Evolutionary conservation across 1,140 invertebrate genomes (phyloP).

Genomic region (Drosophila malerkotliana): DNA sequence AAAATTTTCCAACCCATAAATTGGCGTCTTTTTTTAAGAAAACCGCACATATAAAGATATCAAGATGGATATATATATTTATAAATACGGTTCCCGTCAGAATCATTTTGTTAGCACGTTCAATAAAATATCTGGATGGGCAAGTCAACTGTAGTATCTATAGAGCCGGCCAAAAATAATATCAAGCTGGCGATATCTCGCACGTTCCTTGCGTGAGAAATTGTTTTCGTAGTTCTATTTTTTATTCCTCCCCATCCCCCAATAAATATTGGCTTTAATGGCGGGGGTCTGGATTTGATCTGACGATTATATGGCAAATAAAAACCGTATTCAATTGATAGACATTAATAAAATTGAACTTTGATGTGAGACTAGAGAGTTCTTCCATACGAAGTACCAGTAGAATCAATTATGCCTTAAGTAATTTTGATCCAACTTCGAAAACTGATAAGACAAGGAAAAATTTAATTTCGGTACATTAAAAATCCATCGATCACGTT

Average conservation of each 20-base stretch:
- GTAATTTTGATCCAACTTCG: conserved; percentile 17
- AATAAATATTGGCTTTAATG: conserved; percentile 48
- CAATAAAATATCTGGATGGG: conserved; percentile 40
- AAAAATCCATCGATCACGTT: conserved; percentile 38
- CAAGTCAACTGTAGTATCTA: conserved; percentile 19
- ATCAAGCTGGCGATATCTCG: conserved; percentile 24
- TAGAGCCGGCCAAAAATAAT: conserved; percentile 62
- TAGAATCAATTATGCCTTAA: not conserved
- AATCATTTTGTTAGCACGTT: conserved; percentile 41
- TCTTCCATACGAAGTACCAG: too few relatives aligned
- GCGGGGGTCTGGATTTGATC: conserved; percentile 19
- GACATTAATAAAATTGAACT: conserved; percentile 7
- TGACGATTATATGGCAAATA: conserved; percentile 2
- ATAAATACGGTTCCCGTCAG: conserved; percentile 15
- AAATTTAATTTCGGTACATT: conserved; percentile 9
- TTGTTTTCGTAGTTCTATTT: conserved; percentile 31
- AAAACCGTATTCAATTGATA: conserved; percentile 9
- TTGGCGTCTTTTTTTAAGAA: conserved; percentile 28
- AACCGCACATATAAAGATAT: conserved; percentile 1
- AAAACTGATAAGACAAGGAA: conserved; percentile 27
- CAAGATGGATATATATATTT: conserved; percentile 1
- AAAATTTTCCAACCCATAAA: conserved; percentile 50
- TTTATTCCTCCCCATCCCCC: conserved; percentile 7
- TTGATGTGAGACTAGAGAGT: not conserved
- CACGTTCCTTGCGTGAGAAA: conserved; percentile 28